phyloP scores from a whole-genome alignment of 2,888 invertebrate species.

The Frankliniella fusca region DNA sequence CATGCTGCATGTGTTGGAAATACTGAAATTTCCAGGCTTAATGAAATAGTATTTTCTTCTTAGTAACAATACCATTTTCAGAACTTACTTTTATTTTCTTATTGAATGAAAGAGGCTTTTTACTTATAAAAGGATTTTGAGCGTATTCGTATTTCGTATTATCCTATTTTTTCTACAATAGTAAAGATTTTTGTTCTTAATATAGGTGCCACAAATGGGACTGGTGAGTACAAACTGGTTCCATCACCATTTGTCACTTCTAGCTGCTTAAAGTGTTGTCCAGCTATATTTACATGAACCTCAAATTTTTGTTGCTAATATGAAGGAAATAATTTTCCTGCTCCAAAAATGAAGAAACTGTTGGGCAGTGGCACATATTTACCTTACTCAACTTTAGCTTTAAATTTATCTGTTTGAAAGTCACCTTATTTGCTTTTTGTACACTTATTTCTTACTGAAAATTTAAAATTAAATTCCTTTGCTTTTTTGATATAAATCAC shows the following conservation, averaged over 20 bases:
- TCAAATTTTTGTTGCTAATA: no score
- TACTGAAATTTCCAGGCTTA: neutral
- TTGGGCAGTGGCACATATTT: no score
- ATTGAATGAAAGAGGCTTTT: conserved; percentile 27
- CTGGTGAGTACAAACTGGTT: conserved; percentile 28
- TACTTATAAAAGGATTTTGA: neutral
- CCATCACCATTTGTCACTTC: conserved; percentile 2
- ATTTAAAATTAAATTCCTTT: conserved; percentile 14
- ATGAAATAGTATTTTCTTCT: conserved; percentile 28
- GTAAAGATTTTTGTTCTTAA: conserved; percentile 24
- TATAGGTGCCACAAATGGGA: conserved; percentile 19
- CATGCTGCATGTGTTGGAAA: no score
- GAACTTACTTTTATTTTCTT: conserved; percentile 32
- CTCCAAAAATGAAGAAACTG: no score
- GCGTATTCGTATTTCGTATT: no score
- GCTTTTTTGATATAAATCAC: conserved; percentile 33
- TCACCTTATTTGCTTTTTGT: no score
- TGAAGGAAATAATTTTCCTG: no score
- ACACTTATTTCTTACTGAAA: neutral
- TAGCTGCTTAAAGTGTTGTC: neutral
- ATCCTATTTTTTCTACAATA: neutral
- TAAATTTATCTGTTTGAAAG: no score
- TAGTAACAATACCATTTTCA: neutral
- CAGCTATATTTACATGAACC: no score
- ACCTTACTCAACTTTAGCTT: no score